Evolutionary conservation across 2,797 vertebrate genomes (phyloP).

Genomic region (Gadopsis bispinosus): DNA sequence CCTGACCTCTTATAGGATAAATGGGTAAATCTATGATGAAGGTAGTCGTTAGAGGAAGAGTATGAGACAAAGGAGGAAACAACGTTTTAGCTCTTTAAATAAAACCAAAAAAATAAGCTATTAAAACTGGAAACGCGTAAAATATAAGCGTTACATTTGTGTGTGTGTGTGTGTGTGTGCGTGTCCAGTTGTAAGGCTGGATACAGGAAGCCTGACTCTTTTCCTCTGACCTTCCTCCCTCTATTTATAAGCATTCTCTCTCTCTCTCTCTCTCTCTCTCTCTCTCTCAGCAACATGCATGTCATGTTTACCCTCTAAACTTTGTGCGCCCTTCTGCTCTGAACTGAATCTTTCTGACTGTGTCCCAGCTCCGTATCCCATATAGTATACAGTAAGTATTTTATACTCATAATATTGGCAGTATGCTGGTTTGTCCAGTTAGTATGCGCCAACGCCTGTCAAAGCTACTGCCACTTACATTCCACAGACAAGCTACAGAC

Average conservation of each 20-base stretch:
- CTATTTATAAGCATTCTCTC: slow-evolving; percentile 68
- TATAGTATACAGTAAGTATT: not conserved
- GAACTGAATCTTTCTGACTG: not conserved
- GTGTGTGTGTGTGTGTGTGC: slow-evolving; percentile 47
- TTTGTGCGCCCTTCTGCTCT: not conserved
- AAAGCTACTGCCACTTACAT: not conserved
- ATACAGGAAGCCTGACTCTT: slow-evolving; percentile 78
- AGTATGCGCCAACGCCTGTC: not conserved
- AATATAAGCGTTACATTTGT: not conserved
- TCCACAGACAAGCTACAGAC: not conserved
- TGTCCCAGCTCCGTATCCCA: not conserved
- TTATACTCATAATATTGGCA: not conserved
- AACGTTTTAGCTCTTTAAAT: not conserved
- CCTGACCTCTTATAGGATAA: not conserved
- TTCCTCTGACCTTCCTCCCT: slow-evolving; percentile 77
- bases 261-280: slow-evolving; percentile 12
- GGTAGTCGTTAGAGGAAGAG: not conserved
- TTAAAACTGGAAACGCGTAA: not conserved
- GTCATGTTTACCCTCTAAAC: slow-evolving; percentile 30
- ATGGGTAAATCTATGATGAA: not conserved
- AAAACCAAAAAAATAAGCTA: not conserved
- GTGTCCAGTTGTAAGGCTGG: slow-evolving; percentile 67
- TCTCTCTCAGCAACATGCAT: slow-evolving; percentile 38
- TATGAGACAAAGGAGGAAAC: not conserved
- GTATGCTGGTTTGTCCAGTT: not conserved